These are phyloP conservation scores for Cryptocephalus primarius DNA, from an alignment of 2,888 invertebrate species.

Conservation along the genomic window DNA sequence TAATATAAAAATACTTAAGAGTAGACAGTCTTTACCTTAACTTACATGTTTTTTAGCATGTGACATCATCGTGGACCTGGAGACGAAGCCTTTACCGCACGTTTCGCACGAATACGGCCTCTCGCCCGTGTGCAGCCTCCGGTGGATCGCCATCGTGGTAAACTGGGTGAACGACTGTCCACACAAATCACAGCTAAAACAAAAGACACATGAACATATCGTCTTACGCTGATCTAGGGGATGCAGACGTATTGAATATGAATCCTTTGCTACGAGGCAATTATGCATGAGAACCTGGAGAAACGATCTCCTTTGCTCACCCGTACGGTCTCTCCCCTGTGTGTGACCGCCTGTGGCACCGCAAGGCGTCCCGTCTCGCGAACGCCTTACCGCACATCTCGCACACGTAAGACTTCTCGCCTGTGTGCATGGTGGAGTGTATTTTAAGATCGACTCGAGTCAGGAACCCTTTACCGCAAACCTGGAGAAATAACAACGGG, in stretches of 20 bases:
- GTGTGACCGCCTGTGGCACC: constrained; percentile 47
- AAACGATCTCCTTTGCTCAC: too few relatives aligned
- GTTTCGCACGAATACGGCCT: constrained; percentile 49
- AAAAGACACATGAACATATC: too few relatives aligned
- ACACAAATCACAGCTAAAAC: constrained; percentile 44
- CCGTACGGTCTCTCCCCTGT: constrained; percentile 47
- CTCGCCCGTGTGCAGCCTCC: constrained; percentile 50
- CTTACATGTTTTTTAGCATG: constrained; percentile 43
- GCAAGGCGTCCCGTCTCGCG: constrained; percentile 46
- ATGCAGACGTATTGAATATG: too few relatives aligned
- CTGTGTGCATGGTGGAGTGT: constrained; percentile 51
- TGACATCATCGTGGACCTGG: constrained; percentile 47
- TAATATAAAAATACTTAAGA: not conserved
- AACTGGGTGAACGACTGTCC: constrained; percentile 53
- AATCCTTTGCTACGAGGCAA: too few relatives aligned
- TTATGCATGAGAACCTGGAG: too few relatives aligned
- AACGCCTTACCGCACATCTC: constrained; percentile 52
- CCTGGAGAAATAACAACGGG: constrained; percentile 13
- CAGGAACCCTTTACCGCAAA: constrained; percentile 48
- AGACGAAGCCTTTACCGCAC: constrained; percentile 46
- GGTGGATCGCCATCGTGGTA: constrained; percentile 53
- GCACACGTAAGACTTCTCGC: constrained; percentile 50
- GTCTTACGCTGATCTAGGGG: too few relatives aligned
- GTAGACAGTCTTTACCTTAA: constrained; percentile 3
- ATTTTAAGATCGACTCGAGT: constrained; percentile 48